These are phyloP conservation scores for Narcine bancroftii DNA, from an alignment of 2,113 vertebrate species.

Conservation along the genomic window DNA sequence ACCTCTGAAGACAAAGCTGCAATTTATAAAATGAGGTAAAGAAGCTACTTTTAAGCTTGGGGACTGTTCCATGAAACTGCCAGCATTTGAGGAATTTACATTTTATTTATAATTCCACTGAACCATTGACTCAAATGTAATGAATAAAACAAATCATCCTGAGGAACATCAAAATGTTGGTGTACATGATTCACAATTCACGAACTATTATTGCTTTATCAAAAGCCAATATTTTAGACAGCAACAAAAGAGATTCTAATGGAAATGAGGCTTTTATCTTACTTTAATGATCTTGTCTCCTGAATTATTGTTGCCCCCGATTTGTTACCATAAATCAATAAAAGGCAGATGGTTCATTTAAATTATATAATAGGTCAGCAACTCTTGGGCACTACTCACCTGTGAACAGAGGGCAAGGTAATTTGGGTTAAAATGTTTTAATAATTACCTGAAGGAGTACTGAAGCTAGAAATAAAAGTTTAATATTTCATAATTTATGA, in stretches of 20 bases:
- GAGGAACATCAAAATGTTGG: not conserved
- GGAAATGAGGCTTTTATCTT: constrained; percentile 21
- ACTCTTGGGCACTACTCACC: not conserved
- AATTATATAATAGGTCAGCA: not conserved
- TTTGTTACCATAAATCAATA: constrained; percentile 26
- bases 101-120: constrained; percentile 19
- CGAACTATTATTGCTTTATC: not conserved
- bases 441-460: not conserved
- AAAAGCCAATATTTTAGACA: constrained; percentile 12
- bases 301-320: not conserved
- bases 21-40: not conserved
- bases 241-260: constrained; percentile 27
- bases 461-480: not conserved
- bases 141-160: not conserved
- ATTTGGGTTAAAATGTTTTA: not conserved
- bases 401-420: not conserved
- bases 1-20: not conserved
- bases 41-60: not conserved
- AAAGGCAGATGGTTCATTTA: not conserved
- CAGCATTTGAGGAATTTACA: not conserved
- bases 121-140: not conserved
- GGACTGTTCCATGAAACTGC: not conserved
- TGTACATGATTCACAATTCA: not conserved
- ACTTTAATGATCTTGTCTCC: constrained; percentile 18
- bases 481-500: not conserved